Evolutionary conservation across 2,888 invertebrate genomes (phyloP), one percentile per base, ranked within the genome.

Genomic region (Watsonalla binaria): DNA sequence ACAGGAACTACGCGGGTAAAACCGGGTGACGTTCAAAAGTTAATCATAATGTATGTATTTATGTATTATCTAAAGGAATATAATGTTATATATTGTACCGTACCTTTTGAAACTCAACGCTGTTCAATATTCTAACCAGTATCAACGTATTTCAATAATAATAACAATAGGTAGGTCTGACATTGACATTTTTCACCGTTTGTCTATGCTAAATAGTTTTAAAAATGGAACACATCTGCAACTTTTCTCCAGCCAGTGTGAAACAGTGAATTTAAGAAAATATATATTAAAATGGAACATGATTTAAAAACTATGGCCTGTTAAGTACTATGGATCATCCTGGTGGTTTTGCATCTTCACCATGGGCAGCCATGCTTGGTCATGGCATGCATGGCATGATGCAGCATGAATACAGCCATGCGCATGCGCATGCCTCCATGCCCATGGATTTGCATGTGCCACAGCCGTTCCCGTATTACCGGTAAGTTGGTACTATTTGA

Each of bases 371-470:
- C 77, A 92, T 95, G 92, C 88, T 94, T 81, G 93, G 94, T 78
- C 93, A 94, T 82, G 91, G 91, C 66, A 88, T 92, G 82, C 92
- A 92, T 65, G 93, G 92, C 72, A 93, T 93, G 90, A 92, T 92
- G 92, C 93, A 92, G 82, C 93, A 93, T 68, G 92, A 92, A 60
- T 91, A 93, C 81, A 81, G 91, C 46, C 91, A 92, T 72, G 92
- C 92, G 58, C 92, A 93, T 78, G 93, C 92, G 66, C 93, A 92
- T 67, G 88, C 87, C 15, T 89, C 92, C 70, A 94, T 95, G 94
- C 96, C 97, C 52, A 97, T 97, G 96, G 97, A 97, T 84, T 93
- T 97, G 70, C 97, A 97, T 88, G 96, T 97, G 83, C 96, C 97
- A 51, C 97, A 97, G 84, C 96, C 96, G 70, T 97, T 97, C 85